phyloP scores from a whole-genome alignment of 2,888 invertebrate genomes.

The Oligia strigilis region DNA sequence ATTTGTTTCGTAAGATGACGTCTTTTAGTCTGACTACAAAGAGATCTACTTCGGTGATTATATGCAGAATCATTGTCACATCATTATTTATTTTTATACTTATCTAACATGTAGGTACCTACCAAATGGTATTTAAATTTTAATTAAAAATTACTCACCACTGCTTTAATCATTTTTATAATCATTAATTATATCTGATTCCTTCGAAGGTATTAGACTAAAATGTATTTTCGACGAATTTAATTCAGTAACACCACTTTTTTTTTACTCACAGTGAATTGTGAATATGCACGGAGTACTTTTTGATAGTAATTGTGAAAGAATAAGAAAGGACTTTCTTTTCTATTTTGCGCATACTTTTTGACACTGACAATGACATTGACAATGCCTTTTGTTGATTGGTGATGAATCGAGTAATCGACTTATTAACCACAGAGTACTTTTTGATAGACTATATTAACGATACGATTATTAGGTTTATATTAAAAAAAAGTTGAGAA shows the following conservation, averaged over 20 bases:
- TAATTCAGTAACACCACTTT: not conserved
- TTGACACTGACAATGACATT: conserved; percentile 29
- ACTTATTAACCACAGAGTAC: too few relatives aligned
- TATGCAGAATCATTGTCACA: conserved; percentile 27
- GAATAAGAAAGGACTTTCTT: not conserved
- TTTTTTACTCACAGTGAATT: conserved; percentile 10
- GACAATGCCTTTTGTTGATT: conserved; percentile 11
- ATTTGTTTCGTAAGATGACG: not conserved
- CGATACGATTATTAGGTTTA: too few relatives aligned
- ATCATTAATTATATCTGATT: conserved; percentile 24
- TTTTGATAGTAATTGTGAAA: too few relatives aligned
- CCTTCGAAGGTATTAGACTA: not conserved
- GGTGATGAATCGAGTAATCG: not conserved
- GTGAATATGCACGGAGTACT: too few relatives aligned
- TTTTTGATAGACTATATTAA: too few relatives aligned
- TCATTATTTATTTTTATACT: conserved; percentile 34
- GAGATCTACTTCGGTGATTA: not conserved
- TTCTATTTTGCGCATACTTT: conserved; percentile 27
- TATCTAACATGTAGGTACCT: too few relatives aligned
- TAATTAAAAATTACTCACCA: conserved; percentile 58
- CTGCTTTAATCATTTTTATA: conserved; percentile 64
- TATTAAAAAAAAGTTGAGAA: too few relatives aligned
- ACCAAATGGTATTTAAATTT: not conserved
- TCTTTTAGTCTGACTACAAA: not conserved
- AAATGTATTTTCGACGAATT: conserved; percentile 4